Evolutionary conservation across 2,113 vertebrate genomes (phyloP).

Genomic region (Hymenochirus boettgeri): DNA sequence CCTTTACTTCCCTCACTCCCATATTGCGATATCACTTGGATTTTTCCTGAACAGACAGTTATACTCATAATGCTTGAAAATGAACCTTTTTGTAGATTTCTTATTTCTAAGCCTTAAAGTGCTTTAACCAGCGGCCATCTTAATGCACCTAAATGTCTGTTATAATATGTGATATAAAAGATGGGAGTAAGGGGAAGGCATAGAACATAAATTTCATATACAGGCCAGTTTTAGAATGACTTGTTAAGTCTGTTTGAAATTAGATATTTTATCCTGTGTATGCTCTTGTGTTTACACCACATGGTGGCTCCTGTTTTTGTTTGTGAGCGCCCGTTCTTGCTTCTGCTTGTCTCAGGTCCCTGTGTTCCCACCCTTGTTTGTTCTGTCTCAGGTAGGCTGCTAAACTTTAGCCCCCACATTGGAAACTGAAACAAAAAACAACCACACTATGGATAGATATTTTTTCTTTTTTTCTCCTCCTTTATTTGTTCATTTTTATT

Average conservation of each 20-base stretch:
- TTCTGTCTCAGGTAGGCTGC: slow-evolving; percentile 82
- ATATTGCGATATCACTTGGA: slow-evolving; percentile 31
- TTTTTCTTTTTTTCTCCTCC: slow-evolving; percentile 23
- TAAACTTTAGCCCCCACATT: slow-evolving; percentile 74
- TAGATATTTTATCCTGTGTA: slow-evolving; percentile 33
- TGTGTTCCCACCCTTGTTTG: slow-evolving; percentile 73
- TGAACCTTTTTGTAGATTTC: slow-evolving; percentile 22
- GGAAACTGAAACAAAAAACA: slow-evolving; percentile 58
- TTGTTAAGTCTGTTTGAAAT: slow-evolving; percentile 37
- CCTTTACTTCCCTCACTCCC: slow-evolving; percentile 23
- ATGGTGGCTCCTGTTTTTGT: slow-evolving; percentile 35
- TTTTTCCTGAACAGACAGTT: slow-evolving; percentile 2
- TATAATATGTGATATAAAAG: slow-evolving; percentile 12
- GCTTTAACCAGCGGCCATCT: slow-evolving; percentile 9
- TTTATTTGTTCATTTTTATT: slow-evolving; percentile 2
- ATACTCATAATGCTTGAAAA: neutral
- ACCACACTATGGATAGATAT: slow-evolving; percentile 45
- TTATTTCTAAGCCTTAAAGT: slow-evolving; percentile 3
- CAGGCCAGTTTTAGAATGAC: slow-evolving; percentile 25
- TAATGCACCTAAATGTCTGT: slow-evolving; percentile 5
- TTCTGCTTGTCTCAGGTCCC: slow-evolving; percentile 78
- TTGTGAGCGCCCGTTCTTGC: slow-evolving; percentile 59
- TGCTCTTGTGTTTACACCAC: slow-evolving; percentile 28
- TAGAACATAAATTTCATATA: slow-evolving; percentile 11
- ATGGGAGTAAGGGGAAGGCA: slow-evolving; percentile 32